Conservation (phyloP, 2,888 invertebrate genomes). For the Chromoteleia sp. region DNA sequence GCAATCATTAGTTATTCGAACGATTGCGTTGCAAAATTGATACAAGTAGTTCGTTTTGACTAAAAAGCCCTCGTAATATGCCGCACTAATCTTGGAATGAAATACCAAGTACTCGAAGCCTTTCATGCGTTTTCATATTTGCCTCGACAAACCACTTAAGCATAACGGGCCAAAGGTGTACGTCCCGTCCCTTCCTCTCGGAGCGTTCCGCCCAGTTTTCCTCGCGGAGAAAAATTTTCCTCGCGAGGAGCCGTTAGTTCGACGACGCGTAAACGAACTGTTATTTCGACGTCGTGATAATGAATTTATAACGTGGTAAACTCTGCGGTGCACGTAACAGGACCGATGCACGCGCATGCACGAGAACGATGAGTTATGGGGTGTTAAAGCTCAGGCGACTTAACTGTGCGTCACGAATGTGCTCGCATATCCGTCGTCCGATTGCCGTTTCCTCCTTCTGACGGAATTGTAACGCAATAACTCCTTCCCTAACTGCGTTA, state of each 20-base stretch:
- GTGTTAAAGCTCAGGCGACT: conserved; percentile 79
- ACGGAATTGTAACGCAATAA: conserved; percentile 65
- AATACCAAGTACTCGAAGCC: conserved; percentile 45
- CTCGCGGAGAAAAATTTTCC: conserved; percentile 61
- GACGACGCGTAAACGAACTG: conserved; percentile 65
- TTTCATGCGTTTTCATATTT: conserved; percentile 51
- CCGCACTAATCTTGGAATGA: conserved; percentile 35
- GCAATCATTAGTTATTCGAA: conserved; percentile 8
- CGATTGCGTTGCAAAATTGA: conserved; percentile 37
- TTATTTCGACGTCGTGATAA: conserved; percentile 62
- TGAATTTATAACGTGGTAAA: conserved; percentile 67
- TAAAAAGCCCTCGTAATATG: conserved; percentile 38
- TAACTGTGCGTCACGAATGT: conserved; percentile 72
- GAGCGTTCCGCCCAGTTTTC: conserved; percentile 47
- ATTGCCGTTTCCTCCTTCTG: conserved; percentile 70
- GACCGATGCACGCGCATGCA: conserved; percentile 56
- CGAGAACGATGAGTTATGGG: conserved; percentile 78
- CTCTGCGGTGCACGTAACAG: conserved; percentile 64
- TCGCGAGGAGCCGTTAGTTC: conserved; percentile 61
- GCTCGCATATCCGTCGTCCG: conserved; percentile 69
- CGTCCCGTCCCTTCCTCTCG: conserved; percentile 28
- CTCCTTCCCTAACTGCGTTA: conserved; percentile 63
- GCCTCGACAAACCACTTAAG: conserved; percentile 52
- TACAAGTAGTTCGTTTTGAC: conserved; percentile 38
- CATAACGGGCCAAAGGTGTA: conserved; percentile 63